Evolutionary conservation across 2,797 vertebrate genomes (phyloP), one percentile per base, ranked within the genome.

Genomic region (Nasua narica): DNA sequence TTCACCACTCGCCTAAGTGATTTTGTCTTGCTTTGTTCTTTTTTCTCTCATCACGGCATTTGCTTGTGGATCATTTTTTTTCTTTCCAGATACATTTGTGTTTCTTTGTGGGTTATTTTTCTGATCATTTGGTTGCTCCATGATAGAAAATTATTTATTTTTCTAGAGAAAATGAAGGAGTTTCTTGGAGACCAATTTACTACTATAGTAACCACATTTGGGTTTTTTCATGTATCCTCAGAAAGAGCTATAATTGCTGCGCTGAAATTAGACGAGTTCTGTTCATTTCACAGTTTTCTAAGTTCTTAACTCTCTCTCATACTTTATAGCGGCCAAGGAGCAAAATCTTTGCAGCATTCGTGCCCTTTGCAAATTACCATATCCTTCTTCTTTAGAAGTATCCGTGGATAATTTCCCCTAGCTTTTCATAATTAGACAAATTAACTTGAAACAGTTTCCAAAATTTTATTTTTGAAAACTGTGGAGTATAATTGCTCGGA

Each of bases 181-280:
- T 93, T 96, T 98, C 83, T 74, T 84, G 32, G 92, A 97, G 92
- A 94, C 92, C 91, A 97, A 97, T 97, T 98, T 98, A 96, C 96
- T 98, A 91, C 74, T 96, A 62, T 96, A 97, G 96, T 86, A 98
- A 91, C 77, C 91, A 29, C 95, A 97, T 95, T 96, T 96, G 56
- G 54, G 1, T 12, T 97, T 88, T 93, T 70, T 91, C 43, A 92
- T 97, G 62, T 96, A 95, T 96, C 97, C 94, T 82, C 93, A 54
- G 95, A 91, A 97, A 97, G 96, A 72, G 72, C 76, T 96, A 95
- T 96, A 96, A 97, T 97, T 98, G 83, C 46, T 90, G 90, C 60
- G 37, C 0, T 3, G 96, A 97, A 98, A 97, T 91, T 29, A 95
- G 95, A 96, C 78, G 70, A 94, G 90, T 97, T 97, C 91, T 79